These are phyloP conservation scores for Cerastis leucographa DNA, from an alignment of 2,888 invertebrate genomes.

Conservation along the genomic window DNA sequence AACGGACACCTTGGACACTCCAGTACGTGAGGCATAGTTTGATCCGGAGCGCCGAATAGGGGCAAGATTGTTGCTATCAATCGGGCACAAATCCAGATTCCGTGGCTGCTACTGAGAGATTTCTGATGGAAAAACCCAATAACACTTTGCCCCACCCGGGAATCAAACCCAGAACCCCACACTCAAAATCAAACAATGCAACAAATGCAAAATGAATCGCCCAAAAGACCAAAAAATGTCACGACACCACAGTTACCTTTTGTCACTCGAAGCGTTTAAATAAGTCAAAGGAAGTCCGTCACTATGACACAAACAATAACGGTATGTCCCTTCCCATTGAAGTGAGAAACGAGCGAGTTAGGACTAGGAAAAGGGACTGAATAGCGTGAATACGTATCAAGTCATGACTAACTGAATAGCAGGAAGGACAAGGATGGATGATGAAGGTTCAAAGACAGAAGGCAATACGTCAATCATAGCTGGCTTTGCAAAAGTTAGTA, in stretches of 20 bases:
- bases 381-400: not conserved
- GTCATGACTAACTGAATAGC: not conserved
- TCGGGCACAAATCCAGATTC: too few relatives aligned
- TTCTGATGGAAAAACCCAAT: too few relatives aligned
- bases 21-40: too few relatives aligned
- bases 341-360: constrained; percentile 1
- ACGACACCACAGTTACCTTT: not conserved
- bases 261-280: constrained; percentile 2
- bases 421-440: not conserved
- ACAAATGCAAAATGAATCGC: not conserved
- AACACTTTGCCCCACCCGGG: too few relatives aligned
- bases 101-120: too few relatives aligned
- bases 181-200: not conserved
- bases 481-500: constrained; percentile 16
- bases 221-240: constrained; percentile 9
- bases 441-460: constrained; percentile 10
- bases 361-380: not conserved
- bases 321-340: constrained; percentile 6
- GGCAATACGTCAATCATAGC: constrained; percentile 8
- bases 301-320: constrained; percentile 13
- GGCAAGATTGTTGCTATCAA: too few relatives aligned
- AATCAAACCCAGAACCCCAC: too few relatives aligned
- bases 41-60: too few relatives aligned
- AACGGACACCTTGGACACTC: too few relatives aligned
- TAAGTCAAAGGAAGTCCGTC: constrained; percentile 3